Conservation (phyloP, 2,888 invertebrate genomes). For the Omphaloscelis lunosa region DNA sequence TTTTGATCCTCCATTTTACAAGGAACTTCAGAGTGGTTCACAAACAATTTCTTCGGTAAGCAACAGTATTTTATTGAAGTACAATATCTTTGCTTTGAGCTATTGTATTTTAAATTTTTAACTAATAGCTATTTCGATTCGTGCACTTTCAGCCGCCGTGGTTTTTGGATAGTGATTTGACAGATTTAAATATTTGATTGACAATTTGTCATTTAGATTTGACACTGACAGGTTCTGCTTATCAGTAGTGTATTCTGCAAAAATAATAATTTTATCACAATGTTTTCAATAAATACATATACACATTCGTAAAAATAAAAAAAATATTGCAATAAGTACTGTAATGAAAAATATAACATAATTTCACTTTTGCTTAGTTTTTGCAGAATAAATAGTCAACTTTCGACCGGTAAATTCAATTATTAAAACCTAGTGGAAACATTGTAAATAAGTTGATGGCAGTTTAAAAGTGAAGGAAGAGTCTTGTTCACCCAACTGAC, state of each 20-base stretch:
- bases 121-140: constrained; percentile 1
- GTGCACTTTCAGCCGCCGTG: background rate
- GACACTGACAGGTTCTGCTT: constrained; percentile 1
- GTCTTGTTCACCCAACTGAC: no score
- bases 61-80: constrained; percentile 9
- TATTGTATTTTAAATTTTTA: constrained; percentile 30
- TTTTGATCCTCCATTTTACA: constrained; percentile 57
- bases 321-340: background rate
- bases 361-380: background rate
- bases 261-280: no score
- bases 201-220: constrained; percentile 19
- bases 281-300: background rate
- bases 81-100: constrained; percentile 15
- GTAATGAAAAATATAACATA: background rate
- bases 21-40: background rate
- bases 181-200: constrained; percentile 5
- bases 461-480: background rate
- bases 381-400: constrained; percentile 4
- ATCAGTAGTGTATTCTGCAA: background rate
- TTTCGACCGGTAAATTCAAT: constrained; percentile 7
- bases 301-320: background rate
- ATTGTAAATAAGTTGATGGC: background rate
- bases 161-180: constrained; percentile 16
- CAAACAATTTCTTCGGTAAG: background rate
- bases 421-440: background rate